Evolutionary conservation across 1,140 invertebrate species (phyloP).

Genomic region (Drosophila virilis): DNA sequence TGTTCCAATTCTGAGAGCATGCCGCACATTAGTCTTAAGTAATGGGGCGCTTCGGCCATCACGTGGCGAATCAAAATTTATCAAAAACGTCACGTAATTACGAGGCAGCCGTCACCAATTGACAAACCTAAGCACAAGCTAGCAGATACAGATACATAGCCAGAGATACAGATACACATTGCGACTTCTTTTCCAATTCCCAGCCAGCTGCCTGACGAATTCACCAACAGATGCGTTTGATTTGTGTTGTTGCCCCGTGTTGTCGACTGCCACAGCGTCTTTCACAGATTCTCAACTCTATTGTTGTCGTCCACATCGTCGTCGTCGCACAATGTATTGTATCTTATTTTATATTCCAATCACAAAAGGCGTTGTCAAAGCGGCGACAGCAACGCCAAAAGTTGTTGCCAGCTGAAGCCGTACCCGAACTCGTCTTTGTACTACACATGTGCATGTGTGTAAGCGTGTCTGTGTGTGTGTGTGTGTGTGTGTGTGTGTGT

Average conservation of each 20-base stretch:
- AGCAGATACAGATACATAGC: conserved; percentile 33
- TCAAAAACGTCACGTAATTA: conserved; percentile 83
- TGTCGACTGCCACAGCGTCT: conserved; percentile 46
- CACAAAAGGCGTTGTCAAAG: conserved; percentile 80
- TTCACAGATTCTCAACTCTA: conserved; percentile 53
- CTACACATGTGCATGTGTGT: background rate
- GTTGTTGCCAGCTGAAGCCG: conserved; percentile 59
- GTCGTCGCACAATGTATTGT: conserved; percentile 35
- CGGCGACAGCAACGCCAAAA: conserved; percentile 75
- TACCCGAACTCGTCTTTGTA: conserved; percentile 36
- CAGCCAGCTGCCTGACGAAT: conserved; percentile 66
- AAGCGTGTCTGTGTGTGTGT: conserved; percentile 4
- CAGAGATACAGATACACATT: conserved; percentile 21
- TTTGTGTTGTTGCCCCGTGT: conserved; percentile 59
- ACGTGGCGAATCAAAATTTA: conserved; percentile 77
- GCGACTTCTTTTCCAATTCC: conserved; percentile 70
- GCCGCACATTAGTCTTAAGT: conserved; percentile 74
- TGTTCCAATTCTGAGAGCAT: conserved; percentile 79
- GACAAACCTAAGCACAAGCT: conserved; percentile 35
- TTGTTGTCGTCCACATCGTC: conserved; percentile 32
- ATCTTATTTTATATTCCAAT: conserved; percentile 79
- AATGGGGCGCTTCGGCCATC: conserved; percentile 68
- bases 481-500: background rate
- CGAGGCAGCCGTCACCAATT: conserved; percentile 47
- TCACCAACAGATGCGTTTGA: conserved; percentile 75